Conservation (phyloP, 1,140 invertebrate genomes). For the Drosophila sechellia region DNA sequence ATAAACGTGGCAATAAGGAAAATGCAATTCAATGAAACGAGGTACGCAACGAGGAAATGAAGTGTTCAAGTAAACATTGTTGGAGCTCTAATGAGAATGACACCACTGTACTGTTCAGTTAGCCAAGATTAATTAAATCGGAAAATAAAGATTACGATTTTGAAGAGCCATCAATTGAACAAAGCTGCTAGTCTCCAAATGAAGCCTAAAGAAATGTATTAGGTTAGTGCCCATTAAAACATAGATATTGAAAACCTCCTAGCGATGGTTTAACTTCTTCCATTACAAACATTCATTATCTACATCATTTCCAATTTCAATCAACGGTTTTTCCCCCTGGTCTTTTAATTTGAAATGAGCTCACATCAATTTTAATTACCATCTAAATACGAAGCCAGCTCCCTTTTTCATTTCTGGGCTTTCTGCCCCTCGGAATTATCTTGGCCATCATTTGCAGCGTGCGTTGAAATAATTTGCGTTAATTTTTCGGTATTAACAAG, state of each 20-base stretch:
- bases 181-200: background rate
- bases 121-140: conserved; percentile 13
- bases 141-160: background rate
- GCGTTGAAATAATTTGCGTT: conserved; percentile 72
- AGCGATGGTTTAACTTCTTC: conserved; percentile 1
- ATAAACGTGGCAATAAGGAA: conserved; percentile 44
- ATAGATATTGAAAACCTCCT: too few species aligned
- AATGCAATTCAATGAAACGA: conserved; percentile 21
- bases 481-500: conserved; percentile 59
- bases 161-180: background rate
- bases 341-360: conserved; percentile 31
- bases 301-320: conserved; percentile 34
- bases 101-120: too few species aligned
- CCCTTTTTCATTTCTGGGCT: conserved; percentile 7
- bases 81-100: conserved; percentile 21
- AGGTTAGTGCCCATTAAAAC: background rate
- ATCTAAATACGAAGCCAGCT: conserved; percentile 15
- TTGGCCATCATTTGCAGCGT: conserved; percentile 59
- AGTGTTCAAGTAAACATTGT: conserved; percentile 24
- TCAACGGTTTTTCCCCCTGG: conserved; percentile 17
- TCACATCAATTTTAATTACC: conserved; percentile 69
- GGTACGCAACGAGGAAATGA: conserved; percentile 20
- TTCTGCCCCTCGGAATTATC: conserved; percentile 39
- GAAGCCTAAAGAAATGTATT: background rate
- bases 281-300: conserved; percentile 26